Percentiles rank a stretch among this genome's conserved stretches.
phyloP scores from a whole-genome alignment of 1,140 invertebrate species.

The Oppia nitens region DNA sequence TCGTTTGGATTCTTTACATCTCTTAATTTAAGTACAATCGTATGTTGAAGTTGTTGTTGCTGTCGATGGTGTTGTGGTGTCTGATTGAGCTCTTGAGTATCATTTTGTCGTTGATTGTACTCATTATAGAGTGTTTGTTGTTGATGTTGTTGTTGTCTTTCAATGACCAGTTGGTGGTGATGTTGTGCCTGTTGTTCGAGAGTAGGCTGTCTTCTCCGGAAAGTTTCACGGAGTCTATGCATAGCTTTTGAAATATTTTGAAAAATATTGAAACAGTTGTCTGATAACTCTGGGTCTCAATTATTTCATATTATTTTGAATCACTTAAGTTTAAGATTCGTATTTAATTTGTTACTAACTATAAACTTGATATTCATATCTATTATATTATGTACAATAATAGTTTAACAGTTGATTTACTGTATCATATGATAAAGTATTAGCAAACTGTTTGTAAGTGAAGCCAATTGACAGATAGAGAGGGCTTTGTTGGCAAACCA shows the following conservation, averaged over 20 bases:
- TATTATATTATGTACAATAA: too few relatives aligned
- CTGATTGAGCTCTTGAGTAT: not conserved
- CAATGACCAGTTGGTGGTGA: slow-evolving; percentile 6
- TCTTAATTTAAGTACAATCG: too few relatives aligned
- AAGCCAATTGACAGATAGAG: too few relatives aligned
- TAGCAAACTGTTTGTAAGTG: too few relatives aligned
- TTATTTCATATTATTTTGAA: too few relatives aligned
- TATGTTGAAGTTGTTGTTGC: not conserved
- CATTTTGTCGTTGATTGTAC: not conserved
- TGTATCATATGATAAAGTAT: too few relatives aligned
- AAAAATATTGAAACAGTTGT: not conserved
- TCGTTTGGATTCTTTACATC: not conserved
- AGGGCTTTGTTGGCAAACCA: too few relatives aligned
- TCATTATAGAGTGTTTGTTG: not conserved
- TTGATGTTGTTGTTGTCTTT: not conserved
- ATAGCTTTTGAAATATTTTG: slow-evolving; percentile 2
- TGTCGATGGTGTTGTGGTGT: not conserved
- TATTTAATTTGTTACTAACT: too few relatives aligned
- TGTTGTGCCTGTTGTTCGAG: slow-evolving; percentile 14
- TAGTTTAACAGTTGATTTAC: too few relatives aligned
- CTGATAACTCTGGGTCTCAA: too few relatives aligned
- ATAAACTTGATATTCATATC: too few relatives aligned
- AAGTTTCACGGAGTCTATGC: slow-evolving; percentile 14
- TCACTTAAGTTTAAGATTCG: too few relatives aligned
- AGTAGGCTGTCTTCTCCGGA: slow-evolving; percentile 9